Conservation (phyloP, 1,140 invertebrate genomes). For the Schlechtendalia chinensis region DNA sequence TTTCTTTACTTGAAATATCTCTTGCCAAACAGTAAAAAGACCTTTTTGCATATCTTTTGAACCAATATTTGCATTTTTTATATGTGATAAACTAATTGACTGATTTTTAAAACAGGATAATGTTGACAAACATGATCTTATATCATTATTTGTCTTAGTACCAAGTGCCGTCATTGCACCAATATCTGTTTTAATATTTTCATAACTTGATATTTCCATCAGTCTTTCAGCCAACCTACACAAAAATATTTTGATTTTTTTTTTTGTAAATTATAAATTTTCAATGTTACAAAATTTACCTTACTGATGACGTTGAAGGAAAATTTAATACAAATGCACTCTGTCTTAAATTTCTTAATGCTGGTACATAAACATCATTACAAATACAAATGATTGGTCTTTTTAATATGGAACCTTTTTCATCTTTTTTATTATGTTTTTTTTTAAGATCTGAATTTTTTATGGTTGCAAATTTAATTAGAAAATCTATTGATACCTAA, state of each 20-base stretch:
- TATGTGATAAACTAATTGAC: conserved; percentile 64
- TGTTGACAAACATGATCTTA: conserved; percentile 83
- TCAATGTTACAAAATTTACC: conserved; percentile 53
- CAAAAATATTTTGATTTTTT: not conserved
- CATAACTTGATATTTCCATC: conserved; percentile 66
- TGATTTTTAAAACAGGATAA: conserved; percentile 70
- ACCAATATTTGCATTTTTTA: conserved; percentile 71
- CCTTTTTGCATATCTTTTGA: conserved; percentile 83
- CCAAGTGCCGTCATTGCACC: conserved; percentile 70
- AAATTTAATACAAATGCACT: conserved; percentile 74
- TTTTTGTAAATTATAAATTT: conserved; percentile 18
- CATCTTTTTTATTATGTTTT: conserved; percentile 61
- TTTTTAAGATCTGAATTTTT: conserved; percentile 60
- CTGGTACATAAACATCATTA: conserved; percentile 88
- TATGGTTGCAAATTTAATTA: conserved; percentile 77
- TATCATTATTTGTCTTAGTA: conserved; percentile 81
- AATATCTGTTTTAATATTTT: conserved; percentile 71
- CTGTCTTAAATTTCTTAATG: conserved; percentile 72
- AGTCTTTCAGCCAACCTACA: conserved; percentile 66
- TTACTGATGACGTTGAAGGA: conserved; percentile 64
- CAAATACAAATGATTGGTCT: conserved; percentile 95
- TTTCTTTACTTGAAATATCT: conserved; percentile 71
- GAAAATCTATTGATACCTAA: conserved; percentile 78
- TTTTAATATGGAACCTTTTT: conserved; percentile 61
- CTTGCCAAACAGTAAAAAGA: conserved; percentile 80